Conservation (phyloP, 2,113 vertebrate genomes). For the Struthidea cinerea region DNA sequence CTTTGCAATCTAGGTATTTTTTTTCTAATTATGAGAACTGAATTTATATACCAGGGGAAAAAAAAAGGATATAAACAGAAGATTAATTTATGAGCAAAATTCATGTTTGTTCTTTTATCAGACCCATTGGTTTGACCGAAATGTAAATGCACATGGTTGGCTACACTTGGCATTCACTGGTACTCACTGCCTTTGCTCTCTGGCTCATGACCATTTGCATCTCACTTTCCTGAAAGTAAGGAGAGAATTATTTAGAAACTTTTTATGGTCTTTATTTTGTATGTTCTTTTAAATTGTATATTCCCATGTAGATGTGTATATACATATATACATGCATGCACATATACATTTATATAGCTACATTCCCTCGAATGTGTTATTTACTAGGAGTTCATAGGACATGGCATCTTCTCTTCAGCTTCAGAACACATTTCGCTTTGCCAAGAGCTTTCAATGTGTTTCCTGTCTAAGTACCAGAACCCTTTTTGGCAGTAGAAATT, state of each 20-base stretch:
- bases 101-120: neutral
- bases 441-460: neutral
- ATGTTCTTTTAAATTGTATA: neutral
- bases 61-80: neutral
- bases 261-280: neutral
- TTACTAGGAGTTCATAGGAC: neutral
- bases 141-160: neutral
- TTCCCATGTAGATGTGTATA: neutral
- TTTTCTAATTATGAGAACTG: neutral
- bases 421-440: neutral
- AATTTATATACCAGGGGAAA: neutral
- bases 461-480: neutral
- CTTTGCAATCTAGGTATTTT: neutral
- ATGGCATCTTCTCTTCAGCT: neutral
- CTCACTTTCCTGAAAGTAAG: neutral
- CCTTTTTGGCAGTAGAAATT: neutral
- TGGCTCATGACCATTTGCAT: neutral
- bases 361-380: neutral
- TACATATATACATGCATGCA: accelerated
- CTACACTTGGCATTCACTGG: neutral
- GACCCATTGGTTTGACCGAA: neutral
- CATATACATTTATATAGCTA: neutral
- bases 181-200: neutral
- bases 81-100: neutral
- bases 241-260: neutral